Conservation (phyloP, 2,888 invertebrate species). For the Coleophora flavipennella region DNA sequence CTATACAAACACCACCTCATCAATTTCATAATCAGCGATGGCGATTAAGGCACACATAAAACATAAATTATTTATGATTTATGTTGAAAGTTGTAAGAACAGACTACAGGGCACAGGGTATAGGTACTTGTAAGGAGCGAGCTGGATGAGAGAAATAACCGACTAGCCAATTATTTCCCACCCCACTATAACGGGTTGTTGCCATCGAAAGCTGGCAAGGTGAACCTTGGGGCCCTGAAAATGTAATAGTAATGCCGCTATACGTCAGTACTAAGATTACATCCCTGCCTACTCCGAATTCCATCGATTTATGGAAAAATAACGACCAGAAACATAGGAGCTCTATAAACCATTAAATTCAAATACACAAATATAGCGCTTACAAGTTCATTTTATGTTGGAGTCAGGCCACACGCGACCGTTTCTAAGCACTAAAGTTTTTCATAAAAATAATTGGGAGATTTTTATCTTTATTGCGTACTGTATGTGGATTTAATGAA, state of each 20-base stretch:
- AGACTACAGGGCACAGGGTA: no score
- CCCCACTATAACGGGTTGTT: slow-evolving; percentile 13
- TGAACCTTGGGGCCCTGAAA: slow-evolving; percentile 26
- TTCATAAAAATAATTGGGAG: slow-evolving; percentile 18
- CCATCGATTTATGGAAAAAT: slow-evolving; percentile 18
- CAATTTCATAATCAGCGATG: no score
- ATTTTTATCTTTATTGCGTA: slow-evolving; percentile 24
- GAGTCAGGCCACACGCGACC: slow-evolving; percentile 1
- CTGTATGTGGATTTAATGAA: slow-evolving; percentile 2
- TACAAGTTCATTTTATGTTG: slow-evolving; percentile 19
- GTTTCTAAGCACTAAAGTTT: background rate
- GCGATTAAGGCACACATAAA: no score
- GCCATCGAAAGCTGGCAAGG: slow-evolving; percentile 24
- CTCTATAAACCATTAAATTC: slow-evolving; percentile 15
- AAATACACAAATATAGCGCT: slow-evolving; percentile 11
- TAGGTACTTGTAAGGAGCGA: no score
- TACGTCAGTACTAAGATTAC: background rate
- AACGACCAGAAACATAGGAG: background rate
- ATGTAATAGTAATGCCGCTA: slow-evolving; percentile 17
- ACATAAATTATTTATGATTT: no score
- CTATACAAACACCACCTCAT: no score
- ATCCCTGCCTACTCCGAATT: slow-evolving; percentile 6
- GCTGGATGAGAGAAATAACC: no score
- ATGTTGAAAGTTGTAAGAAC: no score
- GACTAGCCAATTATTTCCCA: slow-evolving; percentile 12